phyloP scores from a whole-genome alignment of 2,797 vertebrate genomes.

The Tiaroga cobitis region DNA sequence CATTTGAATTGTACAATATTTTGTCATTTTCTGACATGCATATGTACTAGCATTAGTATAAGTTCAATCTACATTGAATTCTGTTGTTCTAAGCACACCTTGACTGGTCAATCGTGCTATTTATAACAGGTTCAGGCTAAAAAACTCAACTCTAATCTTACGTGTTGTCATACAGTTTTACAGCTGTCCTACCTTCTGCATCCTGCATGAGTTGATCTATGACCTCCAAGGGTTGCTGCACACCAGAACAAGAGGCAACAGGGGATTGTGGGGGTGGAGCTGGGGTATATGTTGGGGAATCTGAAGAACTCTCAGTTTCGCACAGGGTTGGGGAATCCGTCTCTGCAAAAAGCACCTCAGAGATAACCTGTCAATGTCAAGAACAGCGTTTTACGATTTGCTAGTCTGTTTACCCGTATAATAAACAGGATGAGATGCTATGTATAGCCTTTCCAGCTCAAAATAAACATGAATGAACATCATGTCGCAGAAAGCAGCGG shows the following conservation, averaged over 20 bases:
- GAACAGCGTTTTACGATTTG: not conserved
- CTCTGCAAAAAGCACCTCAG: slow-evolving; percentile 76
- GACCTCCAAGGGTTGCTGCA: slow-evolving; percentile 69
- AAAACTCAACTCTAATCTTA: not conserved
- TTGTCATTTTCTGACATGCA: not conserved
- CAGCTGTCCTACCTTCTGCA: slow-evolving; percentile 75
- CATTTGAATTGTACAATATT: not conserved
- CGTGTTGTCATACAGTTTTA: not conserved
- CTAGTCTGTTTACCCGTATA: not conserved
- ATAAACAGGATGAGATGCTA: not conserved
- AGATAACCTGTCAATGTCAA: slow-evolving; percentile 73
- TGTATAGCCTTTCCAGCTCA: no score
- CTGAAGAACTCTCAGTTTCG: slow-evolving; percentile 26
- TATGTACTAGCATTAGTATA: not conserved
- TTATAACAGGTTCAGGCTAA: slow-evolving; percentile 29
- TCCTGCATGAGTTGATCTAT: slow-evolving; percentile 80
- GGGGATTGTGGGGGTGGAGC: slow-evolving; percentile 60
- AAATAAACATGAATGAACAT: no score
- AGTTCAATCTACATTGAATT: not conserved
- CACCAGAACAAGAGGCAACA: slow-evolving; percentile 33
- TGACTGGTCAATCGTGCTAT: slow-evolving; percentile 11
- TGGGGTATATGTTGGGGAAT: slow-evolving; percentile 35
- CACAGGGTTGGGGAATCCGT: slow-evolving; percentile 59
- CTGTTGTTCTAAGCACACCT: not conserved
- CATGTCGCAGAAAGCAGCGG: no score